These are phyloP conservation scores for Chrysotoxum bicinctum DNA, from an alignment of 2,888 invertebrate genomes.

Conservation along the genomic window DNA sequence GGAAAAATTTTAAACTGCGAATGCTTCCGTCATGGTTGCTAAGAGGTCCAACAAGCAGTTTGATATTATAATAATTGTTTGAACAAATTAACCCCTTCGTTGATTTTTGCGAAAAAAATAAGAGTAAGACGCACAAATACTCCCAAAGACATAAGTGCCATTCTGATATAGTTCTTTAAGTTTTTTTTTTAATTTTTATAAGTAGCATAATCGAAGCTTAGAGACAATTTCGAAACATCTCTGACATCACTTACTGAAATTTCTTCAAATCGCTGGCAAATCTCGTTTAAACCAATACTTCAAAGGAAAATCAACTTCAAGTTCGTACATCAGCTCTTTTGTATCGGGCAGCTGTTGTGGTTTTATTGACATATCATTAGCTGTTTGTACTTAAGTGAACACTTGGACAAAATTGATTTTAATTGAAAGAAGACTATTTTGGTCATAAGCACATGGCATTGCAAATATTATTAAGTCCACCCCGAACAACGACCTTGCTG, in stretches of 20 bases:
- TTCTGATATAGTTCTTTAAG: not conserved
- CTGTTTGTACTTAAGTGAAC: not conserved
- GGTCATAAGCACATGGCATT: constrained; percentile 40
- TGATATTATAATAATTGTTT: constrained; percentile 12
- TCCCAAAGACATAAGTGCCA: not conserved
- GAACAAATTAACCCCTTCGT: not conserved
- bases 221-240: not conserved
- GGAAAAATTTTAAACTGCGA: not conserved
- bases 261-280: not conserved
- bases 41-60: constrained; percentile 15
- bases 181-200: not conserved
- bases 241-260: not conserved
- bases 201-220: not conserved
- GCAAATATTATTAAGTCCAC: constrained; percentile 38
- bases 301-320: not conserved
- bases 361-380: constrained; percentile 20
- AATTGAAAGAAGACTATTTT: not conserved
- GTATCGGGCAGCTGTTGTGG: not conserved
- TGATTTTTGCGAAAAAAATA: not conserved
- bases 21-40: constrained; percentile 52
- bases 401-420: not conserved
- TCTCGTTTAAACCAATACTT: not conserved
- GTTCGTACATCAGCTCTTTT: constrained; percentile 55
- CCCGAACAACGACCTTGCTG: constrained; percentile 68
- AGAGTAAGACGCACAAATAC: not conserved